phyloP scores from a whole-genome alignment of 2,113 vertebrate genomes.

The Odocoileus hemionus region DNA sequence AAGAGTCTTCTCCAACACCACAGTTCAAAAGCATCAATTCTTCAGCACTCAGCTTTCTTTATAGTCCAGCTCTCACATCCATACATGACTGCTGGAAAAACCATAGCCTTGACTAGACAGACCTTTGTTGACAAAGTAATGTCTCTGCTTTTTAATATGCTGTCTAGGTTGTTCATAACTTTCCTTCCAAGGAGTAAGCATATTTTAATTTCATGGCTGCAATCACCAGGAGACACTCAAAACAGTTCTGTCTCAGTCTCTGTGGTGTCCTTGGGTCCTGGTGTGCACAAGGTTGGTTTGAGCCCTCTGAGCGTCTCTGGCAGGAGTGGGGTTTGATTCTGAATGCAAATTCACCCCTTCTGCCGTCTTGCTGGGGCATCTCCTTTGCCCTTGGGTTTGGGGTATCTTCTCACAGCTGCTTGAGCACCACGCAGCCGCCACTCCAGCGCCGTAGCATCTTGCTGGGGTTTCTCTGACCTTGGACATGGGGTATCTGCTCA shows the following conservation, averaged over 20 bases:
- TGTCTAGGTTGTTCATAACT: not conserved
- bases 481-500: not conserved
- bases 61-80: not conserved
- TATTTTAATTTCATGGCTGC: not conserved
- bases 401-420: not conserved
- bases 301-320: not conserved
- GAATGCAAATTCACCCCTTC: not conserved
- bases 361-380: not conserved
- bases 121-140: not conserved
- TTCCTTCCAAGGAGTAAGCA: not conserved
- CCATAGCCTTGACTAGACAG: not conserved
- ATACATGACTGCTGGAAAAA: not conserved
- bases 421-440: accelerated
- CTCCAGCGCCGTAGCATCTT: accelerated
- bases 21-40: not conserved
- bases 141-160: not conserved
- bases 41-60: not conserved
- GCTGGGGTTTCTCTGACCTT: not conserved
- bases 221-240: not conserved
- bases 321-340: not conserved
- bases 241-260: not conserved
- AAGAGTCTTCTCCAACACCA: not conserved
- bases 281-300: not conserved
- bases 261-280: not conserved
- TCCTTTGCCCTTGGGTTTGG: not conserved